phyloP scores from a whole-genome alignment of 2,888 invertebrate genomes.

The Pocota personata region DNA sequence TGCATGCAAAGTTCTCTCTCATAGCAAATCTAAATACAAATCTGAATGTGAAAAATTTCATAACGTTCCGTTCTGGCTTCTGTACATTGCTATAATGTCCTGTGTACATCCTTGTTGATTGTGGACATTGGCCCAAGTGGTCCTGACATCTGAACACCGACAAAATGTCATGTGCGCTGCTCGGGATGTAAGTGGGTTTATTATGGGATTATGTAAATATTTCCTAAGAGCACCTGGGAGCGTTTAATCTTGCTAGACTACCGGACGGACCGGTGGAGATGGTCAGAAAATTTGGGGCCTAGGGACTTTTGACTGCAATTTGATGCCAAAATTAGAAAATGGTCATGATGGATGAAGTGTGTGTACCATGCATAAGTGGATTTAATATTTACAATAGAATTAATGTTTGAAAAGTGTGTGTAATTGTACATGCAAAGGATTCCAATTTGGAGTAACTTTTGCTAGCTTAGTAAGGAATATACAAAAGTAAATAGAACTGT shows the following conservation, averaged over 20 bases:
- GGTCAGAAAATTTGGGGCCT: background rate
- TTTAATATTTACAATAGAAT: slow-evolving; percentile 12
- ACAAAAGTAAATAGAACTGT: background rate
- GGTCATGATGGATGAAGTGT: background rate
- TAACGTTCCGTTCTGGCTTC: background rate
- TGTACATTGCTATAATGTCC: background rate
- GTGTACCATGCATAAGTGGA: background rate
- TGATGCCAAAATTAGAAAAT: slow-evolving; percentile 1
- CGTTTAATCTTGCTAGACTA: slow-evolving; percentile 27
- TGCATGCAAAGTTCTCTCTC: slow-evolving; percentile 9
- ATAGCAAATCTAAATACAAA: slow-evolving; percentile 17
- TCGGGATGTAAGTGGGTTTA: slow-evolving; percentile 25
- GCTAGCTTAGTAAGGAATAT: background rate
- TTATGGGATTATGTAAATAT: slow-evolving; percentile 22
- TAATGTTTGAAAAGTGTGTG: background rate
- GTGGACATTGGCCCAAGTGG: slow-evolving; percentile 5
- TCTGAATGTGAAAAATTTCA: slow-evolving; percentile 19
- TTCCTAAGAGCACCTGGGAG: slow-evolving; percentile 18
- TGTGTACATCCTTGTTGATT: background rate
- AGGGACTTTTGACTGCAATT: slow-evolving; percentile 7
- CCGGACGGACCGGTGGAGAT: background rate
- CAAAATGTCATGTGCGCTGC: slow-evolving; percentile 1
- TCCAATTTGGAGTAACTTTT: background rate
- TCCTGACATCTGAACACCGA: slow-evolving; percentile 7
- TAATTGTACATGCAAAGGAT: background rate